Evolutionary conservation across 1,140 invertebrate species (phyloP).

Genomic region (Varroa destructor): DNA sequence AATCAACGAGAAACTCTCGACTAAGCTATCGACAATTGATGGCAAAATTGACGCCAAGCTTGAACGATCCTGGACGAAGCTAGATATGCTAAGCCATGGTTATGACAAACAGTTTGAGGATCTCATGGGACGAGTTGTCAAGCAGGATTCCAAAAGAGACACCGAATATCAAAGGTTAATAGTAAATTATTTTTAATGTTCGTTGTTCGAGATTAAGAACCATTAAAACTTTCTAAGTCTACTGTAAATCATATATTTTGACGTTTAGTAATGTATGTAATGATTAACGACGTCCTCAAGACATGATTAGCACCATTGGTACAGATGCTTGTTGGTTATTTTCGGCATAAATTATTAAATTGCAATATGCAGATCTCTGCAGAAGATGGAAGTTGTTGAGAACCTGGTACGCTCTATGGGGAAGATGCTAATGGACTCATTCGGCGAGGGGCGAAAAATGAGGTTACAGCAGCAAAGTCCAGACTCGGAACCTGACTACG

Average conservation of each 20-base stretch:
- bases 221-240: too few species aligned
- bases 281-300: too few species aligned
- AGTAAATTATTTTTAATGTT: too few species aligned
- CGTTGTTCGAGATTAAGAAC: too few species aligned
- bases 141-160: constrained; percentile 24
- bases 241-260: too few species aligned
- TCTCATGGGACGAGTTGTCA: constrained; percentile 10
- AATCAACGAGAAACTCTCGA: constrained; percentile 22
- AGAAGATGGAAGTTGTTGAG: constrained; percentile 25
- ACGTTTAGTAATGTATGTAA: too few species aligned
- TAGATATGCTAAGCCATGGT: constrained; percentile 23
- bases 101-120: constrained; percentile 25
- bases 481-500: constrained; percentile 13
- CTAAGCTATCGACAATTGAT: constrained; percentile 11
- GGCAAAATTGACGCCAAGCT: constrained; percentile 25
- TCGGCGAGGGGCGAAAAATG: constrained; percentile 18
- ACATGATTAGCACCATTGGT: too few species aligned
- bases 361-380: background rate
- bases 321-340: too few species aligned
- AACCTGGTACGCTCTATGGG: constrained; percentile 9
- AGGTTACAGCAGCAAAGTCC: background rate
- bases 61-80: constrained; percentile 14
- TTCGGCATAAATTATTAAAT: background rate
- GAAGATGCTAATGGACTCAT: constrained; percentile 17
- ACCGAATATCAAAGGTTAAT: constrained; percentile 22